A percentile compares a stretch with the other conserved stretches of the same genome.
These are phyloP conservation scores for Sialis lutaria DNA, from an alignment of 2,888 invertebrate genomes.

Conservation along the genomic window DNA sequence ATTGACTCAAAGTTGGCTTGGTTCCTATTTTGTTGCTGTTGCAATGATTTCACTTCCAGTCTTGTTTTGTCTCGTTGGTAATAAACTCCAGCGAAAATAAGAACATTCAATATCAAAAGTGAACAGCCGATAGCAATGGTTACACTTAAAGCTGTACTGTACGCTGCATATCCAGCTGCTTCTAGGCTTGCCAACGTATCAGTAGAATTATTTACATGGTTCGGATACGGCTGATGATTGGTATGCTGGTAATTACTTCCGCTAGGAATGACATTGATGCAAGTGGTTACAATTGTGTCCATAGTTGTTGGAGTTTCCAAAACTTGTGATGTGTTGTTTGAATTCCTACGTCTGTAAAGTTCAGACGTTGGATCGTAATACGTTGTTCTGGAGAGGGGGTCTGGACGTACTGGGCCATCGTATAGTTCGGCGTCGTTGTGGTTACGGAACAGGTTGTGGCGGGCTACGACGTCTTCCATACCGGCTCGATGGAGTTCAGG, in stretches of 20 bases:
- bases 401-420: constrained; percentile 75
- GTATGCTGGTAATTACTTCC: constrained; percentile 32
- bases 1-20: constrained; percentile 50
- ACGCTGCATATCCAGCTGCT: constrained; percentile 59
- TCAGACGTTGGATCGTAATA: constrained; percentile 46
- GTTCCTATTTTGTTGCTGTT: constrained; percentile 58
- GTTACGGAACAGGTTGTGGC: constrained; percentile 78
- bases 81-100: constrained; percentile 72
- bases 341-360: constrained; percentile 35
- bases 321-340: constrained; percentile 37
- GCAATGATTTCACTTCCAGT: constrained; percentile 58
- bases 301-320: constrained; percentile 49
- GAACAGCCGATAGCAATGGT: constrained; percentile 72
- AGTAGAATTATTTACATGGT: constrained; percentile 40
- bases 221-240: constrained; percentile 19
- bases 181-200: constrained; percentile 65
- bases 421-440: constrained; percentile 78
- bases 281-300: constrained; percentile 54
- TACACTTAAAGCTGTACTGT: constrained; percentile 58
- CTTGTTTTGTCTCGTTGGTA: constrained; percentile 64
- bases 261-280: constrained; percentile 32
- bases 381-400: constrained; percentile 51
- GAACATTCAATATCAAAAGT: constrained; percentile 59
- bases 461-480: constrained; percentile 73
- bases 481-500: constrained; percentile 79